Evolutionary conservation across 2,888 invertebrate genomes (phyloP).

Genomic region (Lasioglossum vierecki): DNA sequence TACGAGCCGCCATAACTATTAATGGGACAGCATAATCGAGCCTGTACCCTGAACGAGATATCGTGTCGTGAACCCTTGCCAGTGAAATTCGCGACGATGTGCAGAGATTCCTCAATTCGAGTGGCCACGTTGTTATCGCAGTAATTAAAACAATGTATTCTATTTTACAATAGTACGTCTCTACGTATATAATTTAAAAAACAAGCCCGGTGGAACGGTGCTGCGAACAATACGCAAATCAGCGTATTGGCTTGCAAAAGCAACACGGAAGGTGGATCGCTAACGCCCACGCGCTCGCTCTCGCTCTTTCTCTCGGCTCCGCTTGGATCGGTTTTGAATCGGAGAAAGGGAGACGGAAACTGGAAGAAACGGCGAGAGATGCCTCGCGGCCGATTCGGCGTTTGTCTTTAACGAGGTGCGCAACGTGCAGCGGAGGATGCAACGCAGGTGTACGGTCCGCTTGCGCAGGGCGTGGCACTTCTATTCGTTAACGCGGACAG

Average conservation of each 20-base stretch:
- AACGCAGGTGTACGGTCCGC: constrained; percentile 77
- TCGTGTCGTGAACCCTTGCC: background rate
- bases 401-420: constrained; percentile 71
- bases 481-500: constrained; percentile 78
- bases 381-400: constrained; percentile 68
- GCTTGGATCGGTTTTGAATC: background rate
- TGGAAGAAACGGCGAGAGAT: constrained; percentile 30
- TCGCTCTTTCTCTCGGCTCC: background rate
- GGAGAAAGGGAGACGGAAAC: constrained; percentile 10
- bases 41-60: background rate
- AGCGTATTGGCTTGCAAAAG: background rate
- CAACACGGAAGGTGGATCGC: background rate
- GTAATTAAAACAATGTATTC: background rate
- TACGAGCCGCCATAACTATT: constrained; percentile 9
- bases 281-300: background rate
- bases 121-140: background rate
- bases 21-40: constrained; percentile 4
- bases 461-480: constrained; percentile 77
- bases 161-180: background rate
- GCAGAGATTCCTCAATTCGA: background rate
- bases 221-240: background rate
- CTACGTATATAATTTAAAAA: background rate
- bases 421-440: constrained; percentile 4
- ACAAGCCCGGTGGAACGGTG: background rate
- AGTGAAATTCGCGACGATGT: too few relatives aligned